Base-by-base conservation (phyloP, 2,797 vertebrate species). In the Serranus cabrilla region DNA sequence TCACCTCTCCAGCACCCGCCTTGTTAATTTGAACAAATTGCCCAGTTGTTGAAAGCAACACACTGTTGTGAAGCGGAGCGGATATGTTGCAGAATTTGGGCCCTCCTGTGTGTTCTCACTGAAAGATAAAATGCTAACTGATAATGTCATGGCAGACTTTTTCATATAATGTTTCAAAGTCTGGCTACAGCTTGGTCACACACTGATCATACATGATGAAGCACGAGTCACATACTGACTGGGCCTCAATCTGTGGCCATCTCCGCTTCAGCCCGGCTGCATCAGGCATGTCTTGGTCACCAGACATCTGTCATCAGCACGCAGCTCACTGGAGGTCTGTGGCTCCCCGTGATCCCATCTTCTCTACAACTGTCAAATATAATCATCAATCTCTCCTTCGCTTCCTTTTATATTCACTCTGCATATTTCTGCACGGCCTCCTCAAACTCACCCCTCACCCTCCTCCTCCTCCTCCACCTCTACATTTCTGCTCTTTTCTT, bases 321-420 rank as follows among this genome's bases (percentile, higher is more conserved):
- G 54, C 85, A 78, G 71, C 91, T 89, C 88, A 79, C 71, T 73
- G 84, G 89, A 91, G 89, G 89, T 92, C 89, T 74, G 75, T 10
- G 78, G 82, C 85, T 89, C 63, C 74, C 74, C 18, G 10, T 71
- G 84, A 89, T 87, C 74, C 78, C 78, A 81, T 90, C 88, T 64
- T 74, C 78, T 79, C 73, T 81, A 62, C 84, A 61, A 50, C 80
- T 87, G 86, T 90, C 89, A 87, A 84, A 82, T 79, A 82, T 56
- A 87, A 90, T 90, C 85, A 90, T 85, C 84, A 83, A 76, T 84
- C 85, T 78, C 72, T 75, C 58, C 50, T 74, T 75, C 27, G 39
- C 62, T 74, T 85, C 74, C 72, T 77, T 86, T 87, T 60, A 84
- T 74, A 86, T 83, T 86, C 81, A 39, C 71, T 82, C 83, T 86